Percentiles rank a stretch among this genome's conserved stretches.
Conservation (phyloP, 2,888 invertebrate genomes). For the Tetheella fluctuosa region DNA sequence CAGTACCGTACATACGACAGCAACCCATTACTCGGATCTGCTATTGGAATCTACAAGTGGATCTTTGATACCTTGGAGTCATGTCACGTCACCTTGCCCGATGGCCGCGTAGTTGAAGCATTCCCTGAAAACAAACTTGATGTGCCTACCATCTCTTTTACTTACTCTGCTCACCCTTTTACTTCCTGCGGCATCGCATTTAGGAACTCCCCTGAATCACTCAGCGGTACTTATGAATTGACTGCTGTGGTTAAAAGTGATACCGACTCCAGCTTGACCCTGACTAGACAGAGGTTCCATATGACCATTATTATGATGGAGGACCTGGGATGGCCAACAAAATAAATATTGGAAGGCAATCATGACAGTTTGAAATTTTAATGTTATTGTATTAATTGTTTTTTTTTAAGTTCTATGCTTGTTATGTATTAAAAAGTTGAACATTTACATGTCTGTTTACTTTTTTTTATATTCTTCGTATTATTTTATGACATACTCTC, state of each 20-base stretch:
- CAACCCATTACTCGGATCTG: neutral
- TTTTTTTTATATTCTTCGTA: too few relatives aligned
- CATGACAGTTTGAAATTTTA: too few relatives aligned
- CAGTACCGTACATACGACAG: too few relatives aligned
- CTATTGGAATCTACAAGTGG: slow-evolving; percentile 43
- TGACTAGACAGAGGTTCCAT: slow-evolving; percentile 50
- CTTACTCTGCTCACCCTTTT: slow-evolving; percentile 9
- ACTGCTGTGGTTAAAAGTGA: slow-evolving; percentile 20
- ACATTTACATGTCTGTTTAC: too few relatives aligned
- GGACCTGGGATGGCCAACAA: too few relatives aligned
- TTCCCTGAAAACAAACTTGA: slow-evolving; percentile 18
- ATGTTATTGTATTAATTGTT: too few relatives aligned
- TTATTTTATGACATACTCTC: too few relatives aligned
- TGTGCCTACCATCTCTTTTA: slow-evolving; percentile 24
- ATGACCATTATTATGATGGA: slow-evolving; percentile 37
- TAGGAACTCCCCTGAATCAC: neutral
- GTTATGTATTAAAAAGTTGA: too few relatives aligned
- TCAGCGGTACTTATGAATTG: slow-evolving; percentile 41
- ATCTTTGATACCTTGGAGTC: slow-evolving; percentile 43
- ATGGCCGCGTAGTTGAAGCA: slow-evolving; percentile 45
- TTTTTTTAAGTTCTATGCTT: too few relatives aligned
- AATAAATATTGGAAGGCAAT: too few relatives aligned
- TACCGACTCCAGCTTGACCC: slow-evolving; percentile 29
- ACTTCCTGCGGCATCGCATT: neutral
- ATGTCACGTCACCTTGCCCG: slow-evolving; percentile 53